Percentiles rank a stretch among this genome's conserved stretches.
These are phyloP conservation scores for Tigriopus californicus DNA, from an alignment of 2,888 invertebrate species.

Conservation along the genomic window DNA sequence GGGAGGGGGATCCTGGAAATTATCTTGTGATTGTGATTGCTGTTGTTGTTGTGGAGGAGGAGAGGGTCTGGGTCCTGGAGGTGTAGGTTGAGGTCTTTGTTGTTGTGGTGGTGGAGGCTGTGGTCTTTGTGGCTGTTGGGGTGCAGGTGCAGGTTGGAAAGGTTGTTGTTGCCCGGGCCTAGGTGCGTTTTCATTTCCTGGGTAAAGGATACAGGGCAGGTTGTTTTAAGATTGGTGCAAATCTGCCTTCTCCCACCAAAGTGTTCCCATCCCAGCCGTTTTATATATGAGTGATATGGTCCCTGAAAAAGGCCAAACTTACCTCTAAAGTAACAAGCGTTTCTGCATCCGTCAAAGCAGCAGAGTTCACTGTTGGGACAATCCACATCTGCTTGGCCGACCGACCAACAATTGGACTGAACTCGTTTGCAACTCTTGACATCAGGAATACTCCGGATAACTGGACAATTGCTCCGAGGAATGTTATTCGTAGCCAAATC, in stretches of 20 bases:
- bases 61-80: not conserved
- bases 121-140: not conserved
- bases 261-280: no score
- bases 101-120: not conserved
- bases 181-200: no score
- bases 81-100: not conserved
- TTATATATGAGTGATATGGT: no score
- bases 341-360: conserved; percentile 14
- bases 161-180: no score
- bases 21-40: not conserved
- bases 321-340: conserved; percentile 11
- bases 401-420: conserved; percentile 3
- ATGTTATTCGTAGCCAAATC: not conserved
- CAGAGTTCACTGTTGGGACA: conserved; percentile 12
- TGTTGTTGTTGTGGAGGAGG: not conserved
- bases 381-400: conserved; percentile 8
- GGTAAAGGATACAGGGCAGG: no score
- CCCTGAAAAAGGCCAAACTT: not conserved
- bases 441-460: not conserved
- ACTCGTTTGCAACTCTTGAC: not conserved
- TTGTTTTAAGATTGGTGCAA: no score
- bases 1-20: not conserved
- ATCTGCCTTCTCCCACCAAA: no score
- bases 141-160: not conserved
- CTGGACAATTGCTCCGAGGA: not conserved